Conservation (phyloP, 2,113 vertebrate species). For the Nycticorax nycticorax region DNA sequence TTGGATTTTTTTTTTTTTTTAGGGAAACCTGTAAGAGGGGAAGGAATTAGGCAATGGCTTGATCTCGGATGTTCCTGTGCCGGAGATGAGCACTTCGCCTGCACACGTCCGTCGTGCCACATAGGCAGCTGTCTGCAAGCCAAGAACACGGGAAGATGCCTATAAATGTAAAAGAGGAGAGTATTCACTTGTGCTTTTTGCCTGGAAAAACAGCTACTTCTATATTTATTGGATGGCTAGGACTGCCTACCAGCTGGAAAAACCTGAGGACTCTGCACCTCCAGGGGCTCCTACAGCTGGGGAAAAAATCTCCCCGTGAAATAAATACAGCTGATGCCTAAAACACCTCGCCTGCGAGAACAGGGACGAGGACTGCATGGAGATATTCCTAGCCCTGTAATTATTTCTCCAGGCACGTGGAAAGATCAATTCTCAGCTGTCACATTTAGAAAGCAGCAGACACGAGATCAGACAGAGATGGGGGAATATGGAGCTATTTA, state of each 20-base stretch:
- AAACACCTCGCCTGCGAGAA: neutral
- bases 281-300: constrained; percentile 1
- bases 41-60: neutral
- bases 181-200: neutral
- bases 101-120: constrained; percentile 1
- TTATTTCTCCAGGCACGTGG: constrained; percentile 8
- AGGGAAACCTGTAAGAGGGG: neutral
- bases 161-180: neutral
- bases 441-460: neutral
- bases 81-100: neutral
- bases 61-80: neutral
- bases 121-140: constrained; percentile 30
- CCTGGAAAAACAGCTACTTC: constrained; percentile 40
- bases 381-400: neutral
- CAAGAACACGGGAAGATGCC: neutral
- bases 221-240: neutral
- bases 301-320: neutral
- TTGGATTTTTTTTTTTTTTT: neutral
- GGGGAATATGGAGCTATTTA: neutral
- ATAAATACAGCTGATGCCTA: neutral
- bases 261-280: neutral
- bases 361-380: neutral
- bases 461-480: neutral
- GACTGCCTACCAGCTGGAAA: constrained; percentile 7
- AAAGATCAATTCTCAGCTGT: neutral